Conservation (phyloP, 2,113 vertebrate species). For the Chionomys nivalis region DNA sequence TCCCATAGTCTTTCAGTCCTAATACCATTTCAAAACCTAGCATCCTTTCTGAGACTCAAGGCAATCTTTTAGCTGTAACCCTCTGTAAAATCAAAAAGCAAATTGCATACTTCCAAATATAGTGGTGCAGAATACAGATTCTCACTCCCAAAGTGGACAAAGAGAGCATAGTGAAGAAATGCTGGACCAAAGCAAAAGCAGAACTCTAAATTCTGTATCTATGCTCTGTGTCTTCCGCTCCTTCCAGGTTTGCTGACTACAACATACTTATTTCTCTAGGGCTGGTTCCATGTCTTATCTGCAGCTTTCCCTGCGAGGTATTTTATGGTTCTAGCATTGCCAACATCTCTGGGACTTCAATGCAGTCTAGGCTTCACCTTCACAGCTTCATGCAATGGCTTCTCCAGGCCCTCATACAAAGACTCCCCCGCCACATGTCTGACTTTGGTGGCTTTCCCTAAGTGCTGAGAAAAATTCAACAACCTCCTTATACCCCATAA, state of each 20-base stretch:
- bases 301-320: neutral
- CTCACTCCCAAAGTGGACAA: neutral
- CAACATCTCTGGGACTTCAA: neutral
- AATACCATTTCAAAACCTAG: neutral
- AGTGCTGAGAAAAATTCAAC: neutral
- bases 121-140: neutral
- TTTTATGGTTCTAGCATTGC: neutral
- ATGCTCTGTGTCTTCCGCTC: no score
- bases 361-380: neutral
- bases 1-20: neutral
- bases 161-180: neutral
- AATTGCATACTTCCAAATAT: neutral
- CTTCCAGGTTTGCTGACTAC: neutral
- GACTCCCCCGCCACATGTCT: neutral
- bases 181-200: neutral
- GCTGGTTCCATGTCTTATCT: neutral
- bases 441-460: neutral
- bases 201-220: neutral
- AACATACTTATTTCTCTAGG: neutral
- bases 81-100: neutral
- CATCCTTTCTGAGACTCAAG: neutral
- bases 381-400: neutral
- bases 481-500: neutral
- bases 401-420: neutral
- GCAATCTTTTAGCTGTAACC: neutral